phyloP scores from a whole-genome alignment of 2,797 vertebrate genomes.

The Nyctibius grandis region DNA sequence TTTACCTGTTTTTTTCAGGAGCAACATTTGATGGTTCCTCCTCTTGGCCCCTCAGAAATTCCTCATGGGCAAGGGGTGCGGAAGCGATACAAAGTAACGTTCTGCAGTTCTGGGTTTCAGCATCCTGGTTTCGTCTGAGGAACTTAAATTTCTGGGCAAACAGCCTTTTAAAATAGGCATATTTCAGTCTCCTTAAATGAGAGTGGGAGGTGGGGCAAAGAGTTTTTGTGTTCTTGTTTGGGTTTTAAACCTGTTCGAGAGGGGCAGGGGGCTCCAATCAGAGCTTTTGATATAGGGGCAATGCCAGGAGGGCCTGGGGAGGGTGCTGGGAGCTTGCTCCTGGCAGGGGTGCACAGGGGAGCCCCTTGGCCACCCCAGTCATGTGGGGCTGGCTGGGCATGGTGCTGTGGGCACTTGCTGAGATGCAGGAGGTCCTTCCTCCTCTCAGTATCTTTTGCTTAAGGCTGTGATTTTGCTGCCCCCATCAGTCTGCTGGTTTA shows the following conservation, averaged over 20 bases:
- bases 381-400: neutral
- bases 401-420: neutral
- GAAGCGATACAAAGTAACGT: neutral
- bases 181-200: neutral
- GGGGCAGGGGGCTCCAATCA: neutral
- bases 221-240: neutral
- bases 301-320: neutral
- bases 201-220: neutral
- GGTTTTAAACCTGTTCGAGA: neutral
- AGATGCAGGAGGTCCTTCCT: conserved; percentile 17
- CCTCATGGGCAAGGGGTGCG: neutral
- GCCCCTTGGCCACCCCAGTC: accelerated
- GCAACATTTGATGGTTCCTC: neutral
- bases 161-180: neutral
- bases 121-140: neutral
- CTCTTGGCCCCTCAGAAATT: neutral
- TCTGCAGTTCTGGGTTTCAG: neutral
- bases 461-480: conserved; percentile 69
- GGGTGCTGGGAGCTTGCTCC: neutral
- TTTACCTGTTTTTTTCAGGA: neutral
- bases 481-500: conserved; percentile 60
- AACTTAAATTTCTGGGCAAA: neutral
- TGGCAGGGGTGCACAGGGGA: neutral
- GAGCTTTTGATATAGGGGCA: neutral
- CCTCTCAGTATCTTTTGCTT: neutral